phyloP scores from a whole-genome alignment of 1,140 invertebrate species.

The Conopomorpha cramerella region DNA sequence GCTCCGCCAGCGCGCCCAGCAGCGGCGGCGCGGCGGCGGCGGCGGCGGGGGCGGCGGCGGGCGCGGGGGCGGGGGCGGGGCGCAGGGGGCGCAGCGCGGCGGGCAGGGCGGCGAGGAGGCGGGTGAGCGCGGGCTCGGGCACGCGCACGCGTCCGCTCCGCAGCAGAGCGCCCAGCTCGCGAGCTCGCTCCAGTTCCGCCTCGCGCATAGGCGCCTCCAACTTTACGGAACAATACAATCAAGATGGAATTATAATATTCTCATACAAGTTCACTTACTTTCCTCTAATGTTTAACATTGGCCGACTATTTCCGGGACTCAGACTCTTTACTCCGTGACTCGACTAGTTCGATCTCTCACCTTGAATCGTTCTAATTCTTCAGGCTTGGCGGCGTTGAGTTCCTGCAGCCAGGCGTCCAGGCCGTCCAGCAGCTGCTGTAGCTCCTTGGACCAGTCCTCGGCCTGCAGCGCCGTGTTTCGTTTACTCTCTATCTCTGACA shows the following conservation, averaged over 20 bases:
- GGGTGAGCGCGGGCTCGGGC: no score
- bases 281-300: neutral
- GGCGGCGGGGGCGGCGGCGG: no score
- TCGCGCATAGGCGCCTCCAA: no score
- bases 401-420: slow-evolving; percentile 60
- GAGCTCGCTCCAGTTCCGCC: no score
- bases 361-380: neutral
- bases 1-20: slow-evolving; percentile 15
- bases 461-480: slow-evolving; percentile 61
- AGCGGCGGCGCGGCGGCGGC: neutral
- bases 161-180: slow-evolving; percentile 14
- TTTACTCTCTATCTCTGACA: slow-evolving; percentile 67
- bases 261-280: neutral
- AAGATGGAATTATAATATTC: neutral
- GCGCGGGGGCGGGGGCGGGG: no score
- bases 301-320: neutral
- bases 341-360: neutral
- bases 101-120: neutral
- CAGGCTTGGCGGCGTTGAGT: slow-evolving; percentile 17
- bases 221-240: neutral
- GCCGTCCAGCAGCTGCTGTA: slow-evolving; percentile 45
- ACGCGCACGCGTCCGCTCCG: neutral
- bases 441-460: slow-evolving; percentile 61
- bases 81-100: no score
- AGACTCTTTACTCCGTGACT: neutral